Evolutionary conservation across 2,797 vertebrate species (phyloP).

Genomic region (Enoplosus armatus): DNA sequence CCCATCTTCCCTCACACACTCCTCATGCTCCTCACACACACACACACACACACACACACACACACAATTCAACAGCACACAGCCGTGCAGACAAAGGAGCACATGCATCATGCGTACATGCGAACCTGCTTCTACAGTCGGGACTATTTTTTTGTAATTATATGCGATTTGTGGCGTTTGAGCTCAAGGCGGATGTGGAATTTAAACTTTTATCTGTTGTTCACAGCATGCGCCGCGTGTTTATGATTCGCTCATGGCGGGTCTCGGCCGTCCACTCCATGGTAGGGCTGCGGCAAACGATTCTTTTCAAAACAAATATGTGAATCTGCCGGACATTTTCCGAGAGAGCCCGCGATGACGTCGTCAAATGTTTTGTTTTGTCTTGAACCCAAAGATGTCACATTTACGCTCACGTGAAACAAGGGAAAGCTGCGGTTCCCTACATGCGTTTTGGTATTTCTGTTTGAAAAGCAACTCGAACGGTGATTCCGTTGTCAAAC

Average conservation of each 20-base stretch:
- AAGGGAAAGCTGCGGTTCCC: background rate
- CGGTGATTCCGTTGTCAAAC: background rate
- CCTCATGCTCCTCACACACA: slow-evolving; percentile 45
- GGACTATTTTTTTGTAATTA: too few relatives aligned
- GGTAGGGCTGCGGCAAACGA: background rate
- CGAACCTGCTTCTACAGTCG: background rate
- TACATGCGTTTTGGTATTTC: background rate
- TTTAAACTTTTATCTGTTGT: background rate
- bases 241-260: background rate
- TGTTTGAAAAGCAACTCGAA: background rate
- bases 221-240: background rate
- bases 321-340: background rate
- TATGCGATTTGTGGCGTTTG: background rate
- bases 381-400: background rate
- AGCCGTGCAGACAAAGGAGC: slow-evolving; percentile 45
- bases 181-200: slow-evolving; percentile 2
- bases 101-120: slow-evolving; percentile 21
- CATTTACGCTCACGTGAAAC: background rate
- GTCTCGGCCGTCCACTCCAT: background rate
- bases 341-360: background rate
- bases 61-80: slow-evolving; percentile 37
- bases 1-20: slow-evolving; percentile 61
- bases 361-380: background rate
- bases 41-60: slow-evolving; percentile 40
- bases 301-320: background rate